These are phyloP conservation scores for Homarus americanus DNA, from an alignment of 1,140 invertebrate species.

Conservation along the genomic window DNA sequence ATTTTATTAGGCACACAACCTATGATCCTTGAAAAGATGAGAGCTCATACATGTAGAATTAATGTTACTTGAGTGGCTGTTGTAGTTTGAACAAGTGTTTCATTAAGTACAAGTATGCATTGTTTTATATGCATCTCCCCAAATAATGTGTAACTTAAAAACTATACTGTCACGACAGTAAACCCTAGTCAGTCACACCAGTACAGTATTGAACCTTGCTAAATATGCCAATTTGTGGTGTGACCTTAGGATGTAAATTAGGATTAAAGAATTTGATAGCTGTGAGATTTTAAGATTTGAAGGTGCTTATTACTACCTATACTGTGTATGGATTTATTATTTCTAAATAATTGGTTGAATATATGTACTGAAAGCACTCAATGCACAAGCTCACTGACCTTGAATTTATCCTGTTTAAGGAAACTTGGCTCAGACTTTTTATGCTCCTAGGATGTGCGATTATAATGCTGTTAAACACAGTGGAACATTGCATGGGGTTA, in stretches of 20 bases:
- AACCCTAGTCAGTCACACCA: conserved; percentile 26
- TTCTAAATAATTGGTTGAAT: neutral
- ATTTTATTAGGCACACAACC: neutral
- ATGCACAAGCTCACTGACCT: neutral
- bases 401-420: conserved; percentile 23
- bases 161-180: conserved; percentile 18
- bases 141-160: conserved; percentile 17
- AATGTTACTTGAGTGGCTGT: neutral
- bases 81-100: conserved; percentile 26
- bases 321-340: conserved; percentile 26
- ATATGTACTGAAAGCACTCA: neutral
- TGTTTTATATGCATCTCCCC: neutral
- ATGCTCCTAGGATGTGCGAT: conserved; percentile 17
- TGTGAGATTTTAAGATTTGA: conserved; percentile 5
- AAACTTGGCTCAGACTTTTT: conserved; percentile 12
- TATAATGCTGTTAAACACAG: neutral
- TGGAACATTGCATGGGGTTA: neutral
- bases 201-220: conserved; percentile 5
- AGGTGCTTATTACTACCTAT: conserved; percentile 50
- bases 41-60: neutral
- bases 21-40: neutral
- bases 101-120: conserved; percentile 5
- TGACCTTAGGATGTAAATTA: conserved; percentile 16
- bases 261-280: neutral
- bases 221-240: neutral